Percentiles rank a stretch among this genome's conserved stretches.
phyloP scores from a whole-genome alignment of 1,140 invertebrate genomes.

The Zaprionus taronus region DNA sequence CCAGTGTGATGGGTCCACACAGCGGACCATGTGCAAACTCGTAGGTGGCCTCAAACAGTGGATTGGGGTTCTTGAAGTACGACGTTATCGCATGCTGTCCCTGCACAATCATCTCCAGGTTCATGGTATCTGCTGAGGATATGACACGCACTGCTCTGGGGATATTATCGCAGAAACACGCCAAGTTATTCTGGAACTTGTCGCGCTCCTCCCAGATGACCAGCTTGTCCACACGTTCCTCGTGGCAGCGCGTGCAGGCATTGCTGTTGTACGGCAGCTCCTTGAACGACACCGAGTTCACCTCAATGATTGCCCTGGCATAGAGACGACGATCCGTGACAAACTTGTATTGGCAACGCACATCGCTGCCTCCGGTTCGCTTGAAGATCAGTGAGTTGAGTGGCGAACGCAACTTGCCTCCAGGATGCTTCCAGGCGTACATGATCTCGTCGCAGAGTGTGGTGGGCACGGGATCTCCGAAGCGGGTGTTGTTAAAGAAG shows the following conservation, averaged over 20 bases:
- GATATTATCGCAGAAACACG: constrained; percentile 88
- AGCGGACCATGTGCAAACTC: constrained; percentile 95
- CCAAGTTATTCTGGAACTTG: constrained; percentile 84
- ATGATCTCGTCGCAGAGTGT: constrained; percentile 94
- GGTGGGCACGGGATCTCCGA: constrained; percentile 90
- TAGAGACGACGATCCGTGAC: constrained; percentile 92
- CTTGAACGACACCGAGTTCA: constrained; percentile 85
- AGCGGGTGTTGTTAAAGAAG: constrained; percentile 95
- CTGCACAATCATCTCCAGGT: constrained; percentile 92
- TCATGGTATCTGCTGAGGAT: constrained; percentile 90
- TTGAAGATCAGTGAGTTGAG: constrained; percentile 94
- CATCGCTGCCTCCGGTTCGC: constrained; percentile 87
- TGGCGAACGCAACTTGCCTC: constrained; percentile 90
- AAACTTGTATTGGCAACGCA: constrained; percentile 93
- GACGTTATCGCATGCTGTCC: constrained; percentile 91
- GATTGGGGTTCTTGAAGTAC: constrained; percentile 93
- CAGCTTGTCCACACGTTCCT: constrained; percentile 93
- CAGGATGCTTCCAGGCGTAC: constrained; percentile 90
- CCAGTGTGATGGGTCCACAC: constrained; percentile 92
- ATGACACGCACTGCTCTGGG: constrained; percentile 88
- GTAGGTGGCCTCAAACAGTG: constrained; percentile 93
- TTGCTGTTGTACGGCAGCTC: constrained; percentile 91
- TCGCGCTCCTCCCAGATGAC: constrained; percentile 89
- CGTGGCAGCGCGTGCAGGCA: constrained; percentile 92
- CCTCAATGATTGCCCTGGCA: constrained; percentile 90